Conservation (phyloP, 2,113 vertebrate species). For the Monarcha castaneiventris region DNA sequence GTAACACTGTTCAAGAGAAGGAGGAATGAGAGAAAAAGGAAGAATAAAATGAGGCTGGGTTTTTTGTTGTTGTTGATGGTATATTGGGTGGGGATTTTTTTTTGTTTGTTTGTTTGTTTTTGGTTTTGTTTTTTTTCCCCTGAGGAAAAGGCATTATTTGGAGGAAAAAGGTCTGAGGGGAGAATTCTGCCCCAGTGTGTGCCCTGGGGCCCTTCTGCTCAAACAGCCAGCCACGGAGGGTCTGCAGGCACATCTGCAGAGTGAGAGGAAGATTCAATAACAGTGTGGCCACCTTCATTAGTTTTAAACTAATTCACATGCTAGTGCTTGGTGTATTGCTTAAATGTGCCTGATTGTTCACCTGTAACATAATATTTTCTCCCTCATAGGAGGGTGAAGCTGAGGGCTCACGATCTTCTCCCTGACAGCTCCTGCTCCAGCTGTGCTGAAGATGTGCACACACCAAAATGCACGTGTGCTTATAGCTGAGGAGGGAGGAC, state of each 20-base stretch:
- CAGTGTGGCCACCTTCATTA: not conserved
- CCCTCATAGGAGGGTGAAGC: not conserved
- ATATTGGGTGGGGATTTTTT: not conserved
- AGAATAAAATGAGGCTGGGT: not conserved
- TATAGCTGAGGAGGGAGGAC: not conserved
- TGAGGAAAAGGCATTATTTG: not conserved
- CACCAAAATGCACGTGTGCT: fast-evolving
- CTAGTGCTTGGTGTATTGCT: not conserved
- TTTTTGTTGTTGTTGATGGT: not conserved
- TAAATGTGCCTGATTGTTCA: not conserved
- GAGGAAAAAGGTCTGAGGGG: not conserved
- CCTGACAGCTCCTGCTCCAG: not conserved
- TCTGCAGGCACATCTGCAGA: not conserved
- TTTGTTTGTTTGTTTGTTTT: not conserved
- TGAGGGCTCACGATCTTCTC: not conserved
- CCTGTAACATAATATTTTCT: not conserved
- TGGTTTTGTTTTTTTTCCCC: not conserved
- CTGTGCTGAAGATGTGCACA: not conserved
- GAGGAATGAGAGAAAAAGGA: not conserved
- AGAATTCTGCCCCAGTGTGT: not conserved
- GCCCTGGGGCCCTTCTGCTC: not conserved
- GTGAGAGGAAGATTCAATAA: not conserved
- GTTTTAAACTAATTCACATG: not conserved
- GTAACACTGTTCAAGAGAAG: not conserved
- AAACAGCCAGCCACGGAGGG: not conserved